Base-by-base conservation (phyloP, 2,888 invertebrate species). In the Apotomis turbidana region DNA sequence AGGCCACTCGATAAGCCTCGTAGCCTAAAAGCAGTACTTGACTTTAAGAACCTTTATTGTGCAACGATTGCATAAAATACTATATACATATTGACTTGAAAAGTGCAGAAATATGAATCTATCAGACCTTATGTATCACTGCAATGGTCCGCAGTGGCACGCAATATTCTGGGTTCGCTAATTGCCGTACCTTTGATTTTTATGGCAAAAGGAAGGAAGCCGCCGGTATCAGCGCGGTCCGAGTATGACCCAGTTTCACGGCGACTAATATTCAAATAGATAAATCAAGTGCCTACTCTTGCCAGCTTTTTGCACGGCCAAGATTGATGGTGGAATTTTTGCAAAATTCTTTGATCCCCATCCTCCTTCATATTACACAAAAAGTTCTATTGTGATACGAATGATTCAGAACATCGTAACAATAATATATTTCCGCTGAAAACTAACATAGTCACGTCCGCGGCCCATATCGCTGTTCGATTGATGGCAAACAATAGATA, bases 251-350 rank as follows among this genome's bases (percentile, higher is more conserved):
- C 80, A 84, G 80, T 84, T 84, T 79, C 76, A 80, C 81, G 79
- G 76, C 78, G 81, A 85, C 86, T 89, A 89, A 90, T 90, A 90
- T 89, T 88, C 88, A 89, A 88, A 90, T 87, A 90, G 88, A 90
- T 90, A 90, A 90, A 90, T 90, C 89, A 90, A 87, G 80, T 81
- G 84, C 84, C 85, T 85, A 81, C 80, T 80, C 79, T 81, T 81
- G 81, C 79, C 79, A 82, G 84, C 86, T 87, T 89, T 87, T 90
- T 87, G 85, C 86, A 83, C 81, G 81, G 80, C 71, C 75, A 88
- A 88, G 90, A 90, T 90, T 90, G 88, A 90, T 90, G 87, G 83
- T 74, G 76, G 85, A 83, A 78, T 83, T 84, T 84, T 86, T 85
- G 83, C 84, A 83, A 84, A 84, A 85, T 82, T 85, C 84, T 83